Base-by-base conservation (phyloP, 2,888 invertebrate species). In the Cepaea hortensis region DNA sequence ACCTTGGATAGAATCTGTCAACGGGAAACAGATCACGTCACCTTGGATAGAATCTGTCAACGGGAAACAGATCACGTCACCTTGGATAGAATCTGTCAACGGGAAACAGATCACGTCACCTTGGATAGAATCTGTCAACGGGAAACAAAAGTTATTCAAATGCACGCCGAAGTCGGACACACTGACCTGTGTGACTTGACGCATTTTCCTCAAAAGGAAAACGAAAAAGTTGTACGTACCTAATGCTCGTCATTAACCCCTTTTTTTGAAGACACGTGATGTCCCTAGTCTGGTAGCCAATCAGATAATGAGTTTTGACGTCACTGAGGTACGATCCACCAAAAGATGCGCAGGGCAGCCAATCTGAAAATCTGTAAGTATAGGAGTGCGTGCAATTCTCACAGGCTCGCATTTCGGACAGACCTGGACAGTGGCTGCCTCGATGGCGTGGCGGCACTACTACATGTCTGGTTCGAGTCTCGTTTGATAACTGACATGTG, bases 371-470 rank as follows among this genome's bases (percentile, higher is more conserved):
- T 79, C 85, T 82, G 84, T 91, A 91, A 18, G 90, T 91, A 86
- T 90, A 92, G 35, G 90, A 87, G 87, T 89, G 86, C 35, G 89
- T 89, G 89, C 93, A 93, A 85, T 92, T 92, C 62, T 88, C 88
- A 90, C 93, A 93, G 79, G 91, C 90, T 82, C 89, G 89, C 90
- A 91, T 92, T 88, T 93, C 92, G 80, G 93, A 91, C 68, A 93
- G 91, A n/a, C 88, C 89, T 15, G 93, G 93, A 88, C 94, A 94
- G 62, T 86, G 76, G 15, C 85, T 86, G 3, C 93, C 93, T 62
- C 91, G 90, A 82, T 92, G 89, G 9, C 89, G 87, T 4, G 92
- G 91, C 15, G 93, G 92, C 65, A 92, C 90, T 50, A 93, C 88
- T 50, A 93, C 90, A 48, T 85, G 81, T 72, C 93, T 90, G 55